phyloP scores from a whole-genome alignment of 2,797 vertebrate genomes.

The Capromys pilorides region DNA sequence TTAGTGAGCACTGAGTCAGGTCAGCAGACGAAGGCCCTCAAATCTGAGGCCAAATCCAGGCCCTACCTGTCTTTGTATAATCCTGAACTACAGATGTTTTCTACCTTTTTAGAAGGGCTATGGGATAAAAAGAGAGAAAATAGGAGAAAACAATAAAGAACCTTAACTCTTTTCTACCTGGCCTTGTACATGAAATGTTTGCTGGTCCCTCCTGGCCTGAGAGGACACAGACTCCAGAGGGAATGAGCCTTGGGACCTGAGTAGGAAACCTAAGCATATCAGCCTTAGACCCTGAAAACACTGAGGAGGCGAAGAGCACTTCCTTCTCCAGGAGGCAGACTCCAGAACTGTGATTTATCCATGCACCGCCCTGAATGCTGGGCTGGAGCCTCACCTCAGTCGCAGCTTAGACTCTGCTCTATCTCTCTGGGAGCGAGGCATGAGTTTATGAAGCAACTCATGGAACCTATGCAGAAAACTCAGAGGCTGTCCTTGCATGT shows the following conservation, averaged over 20 bases:
- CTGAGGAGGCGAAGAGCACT: not conserved
- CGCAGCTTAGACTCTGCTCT: not conserved
- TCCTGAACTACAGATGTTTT: not conserved
- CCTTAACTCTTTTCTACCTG: not conserved
- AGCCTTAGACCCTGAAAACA: not conserved
- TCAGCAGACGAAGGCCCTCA: not conserved
- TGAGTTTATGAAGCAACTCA: not conserved
- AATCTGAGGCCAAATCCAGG: not conserved
- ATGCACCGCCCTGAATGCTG: fast-evolving
- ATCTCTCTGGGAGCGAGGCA: not conserved
- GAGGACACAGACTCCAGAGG: not conserved
- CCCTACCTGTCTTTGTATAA: not conserved
- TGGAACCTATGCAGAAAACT: not conserved
- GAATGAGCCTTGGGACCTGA: not conserved
- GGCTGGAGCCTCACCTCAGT: not conserved
- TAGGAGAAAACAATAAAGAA: not conserved
- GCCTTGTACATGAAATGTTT: not conserved
- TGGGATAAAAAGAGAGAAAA: not conserved
- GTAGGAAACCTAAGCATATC: not conserved
- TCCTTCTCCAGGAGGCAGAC: not conserved
- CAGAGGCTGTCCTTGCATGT: not conserved
- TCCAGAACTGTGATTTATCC: fast-evolving
- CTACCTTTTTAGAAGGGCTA: slow-evolving; percentile 28
- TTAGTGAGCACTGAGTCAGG: not conserved
- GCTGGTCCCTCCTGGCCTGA: not conserved